Percentiles rank a stretch among this genome's conserved stretches.
These are phyloP conservation scores for Caenorhabditis virilis DNA, from an alignment of 2,888 invertebrate species.

Conservation along the genomic window DNA sequence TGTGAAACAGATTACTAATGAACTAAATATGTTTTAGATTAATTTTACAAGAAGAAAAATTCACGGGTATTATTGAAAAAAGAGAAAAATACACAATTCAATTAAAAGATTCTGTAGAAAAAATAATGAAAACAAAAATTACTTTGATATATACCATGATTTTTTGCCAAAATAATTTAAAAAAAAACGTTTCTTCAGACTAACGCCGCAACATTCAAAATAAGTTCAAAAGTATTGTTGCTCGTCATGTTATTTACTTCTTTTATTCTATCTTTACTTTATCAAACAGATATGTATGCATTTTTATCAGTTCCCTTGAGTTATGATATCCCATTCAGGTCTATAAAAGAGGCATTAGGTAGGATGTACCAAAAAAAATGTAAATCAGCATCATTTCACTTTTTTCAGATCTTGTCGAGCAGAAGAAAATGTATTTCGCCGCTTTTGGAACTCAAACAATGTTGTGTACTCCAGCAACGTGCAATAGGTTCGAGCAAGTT, in stretches of 20 bases:
- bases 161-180: too few relatives aligned
- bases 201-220: too few relatives aligned
- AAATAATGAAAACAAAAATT: too few relatives aligned
- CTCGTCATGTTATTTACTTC: constrained; percentile 30
- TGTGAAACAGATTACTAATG: too few relatives aligned
- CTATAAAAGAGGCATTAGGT: constrained; percentile 38
- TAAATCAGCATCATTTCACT: not conserved
- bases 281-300: constrained; percentile 51
- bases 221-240: too few relatives aligned
- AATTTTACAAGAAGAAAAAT: constrained; percentile 7
- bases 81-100: too few relatives aligned
- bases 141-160: too few relatives aligned
- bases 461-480: constrained; percentile 29
- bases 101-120: too few relatives aligned
- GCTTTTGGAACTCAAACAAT: constrained; percentile 35
- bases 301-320: constrained; percentile 39
- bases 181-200: too few relatives aligned
- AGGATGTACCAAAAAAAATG: not conserved
- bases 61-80: too few relatives aligned
- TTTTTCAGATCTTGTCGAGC: constrained; percentile 34
- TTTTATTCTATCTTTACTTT: constrained; percentile 37
- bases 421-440: constrained; percentile 34
- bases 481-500: constrained; percentile 24
- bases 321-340: constrained; percentile 47
- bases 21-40: constrained; percentile 11